A percentile compares a stretch with the other conserved stretches of the same genome.
These are phyloP conservation scores for Meloe dianella DNA, from an alignment of 2,888 invertebrate species.

Conservation along the genomic window DNA sequence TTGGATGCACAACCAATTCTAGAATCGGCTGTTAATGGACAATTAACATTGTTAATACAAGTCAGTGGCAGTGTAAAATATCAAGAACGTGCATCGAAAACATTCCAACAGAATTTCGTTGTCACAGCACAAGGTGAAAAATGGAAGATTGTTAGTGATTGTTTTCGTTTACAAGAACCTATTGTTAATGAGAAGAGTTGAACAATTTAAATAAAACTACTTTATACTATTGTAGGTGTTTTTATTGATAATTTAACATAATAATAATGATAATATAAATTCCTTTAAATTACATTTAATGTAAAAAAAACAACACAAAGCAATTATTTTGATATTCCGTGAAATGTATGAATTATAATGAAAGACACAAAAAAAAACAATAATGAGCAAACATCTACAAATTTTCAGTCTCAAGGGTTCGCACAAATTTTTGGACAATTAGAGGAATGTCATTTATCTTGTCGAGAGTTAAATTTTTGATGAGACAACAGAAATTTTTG, in stretches of 20 bases:
- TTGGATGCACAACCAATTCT: slow-evolving; percentile 83
- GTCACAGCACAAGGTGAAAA: slow-evolving; percentile 87
- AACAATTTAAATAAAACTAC: slow-evolving; percentile 20
- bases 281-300: slow-evolving; percentile 39
- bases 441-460: slow-evolving; percentile 33
- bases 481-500: slow-evolving; percentile 8
- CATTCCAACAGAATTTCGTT: slow-evolving; percentile 85
- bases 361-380: slow-evolving; percentile 23
- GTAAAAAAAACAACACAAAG: slow-evolving; percentile 39
- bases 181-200: slow-evolving; percentile 38
- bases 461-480: slow-evolving; percentile 15
- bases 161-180: slow-evolving; percentile 79
- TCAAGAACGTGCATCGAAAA: slow-evolving; percentile 65
- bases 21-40: slow-evolving; percentile 77
- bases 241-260: slow-evolving; percentile 22
- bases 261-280: slow-evolving; percentile 44
- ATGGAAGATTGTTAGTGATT: slow-evolving; percentile 93
- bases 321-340: slow-evolving; percentile 17
- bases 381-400: slow-evolving; percentile 39
- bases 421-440: slow-evolving; percentile 38
- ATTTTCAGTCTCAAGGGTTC: slow-evolving; percentile 44
- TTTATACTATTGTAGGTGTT: too few species aligned
- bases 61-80: slow-evolving; percentile 83
- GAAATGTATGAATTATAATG: slow-evolving; percentile 19
- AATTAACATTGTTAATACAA: slow-evolving; percentile 82